Evolutionary conservation across 1,140 invertebrate genomes (phyloP), one percentile per base, ranked within the genome.

Genomic region (Microplitis demolitor): DNA sequence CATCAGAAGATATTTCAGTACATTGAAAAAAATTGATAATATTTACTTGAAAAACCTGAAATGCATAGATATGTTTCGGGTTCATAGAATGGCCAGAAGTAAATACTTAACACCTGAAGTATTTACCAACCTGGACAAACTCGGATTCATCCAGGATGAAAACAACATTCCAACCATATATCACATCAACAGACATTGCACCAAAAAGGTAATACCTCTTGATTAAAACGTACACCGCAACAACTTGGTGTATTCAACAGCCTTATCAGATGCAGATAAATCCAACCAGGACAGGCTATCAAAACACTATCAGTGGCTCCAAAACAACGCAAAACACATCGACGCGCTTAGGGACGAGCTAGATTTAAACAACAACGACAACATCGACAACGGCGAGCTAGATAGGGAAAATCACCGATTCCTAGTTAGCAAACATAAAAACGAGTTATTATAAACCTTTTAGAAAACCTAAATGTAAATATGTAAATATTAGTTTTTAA

Each of bases 61-160:
- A 24, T 24, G 24, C 2, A 24, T 2, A 24, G 24, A 24, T 24
- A 39, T 39, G 3, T 39, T 39, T 39, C 37, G 4, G 37, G 37
- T 39, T 9, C 37, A 60, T 4, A 60, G 58, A 34, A 60, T 24
- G 31, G 58, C 16, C 58, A 60, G 24, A 60, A 60, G 9, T 31
- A 58, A 58, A 14, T 71, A 62, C 34, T 24, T 51, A 3, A 11
- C 60, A 13, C 60, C 69, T 45, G 58, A 71, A 53, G 3, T 51
- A 13, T 71, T 71, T 33, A 50, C 45, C 6, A 50, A n/a, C 24
- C 45, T 33, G 3, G 69, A 63, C 31, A 13, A 50, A 4, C 4
- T 58, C 11, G 69, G 69, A 11, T 4, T 71, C n/a, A 62, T 71
- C 0, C 39, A 71, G 13, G 33, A 71, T 34, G 31, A 53, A n/a